phyloP scores from a whole-genome alignment of 53 echinoderm and acorn worm genomes.

The Mesocentrotus franciscanus region DNA sequence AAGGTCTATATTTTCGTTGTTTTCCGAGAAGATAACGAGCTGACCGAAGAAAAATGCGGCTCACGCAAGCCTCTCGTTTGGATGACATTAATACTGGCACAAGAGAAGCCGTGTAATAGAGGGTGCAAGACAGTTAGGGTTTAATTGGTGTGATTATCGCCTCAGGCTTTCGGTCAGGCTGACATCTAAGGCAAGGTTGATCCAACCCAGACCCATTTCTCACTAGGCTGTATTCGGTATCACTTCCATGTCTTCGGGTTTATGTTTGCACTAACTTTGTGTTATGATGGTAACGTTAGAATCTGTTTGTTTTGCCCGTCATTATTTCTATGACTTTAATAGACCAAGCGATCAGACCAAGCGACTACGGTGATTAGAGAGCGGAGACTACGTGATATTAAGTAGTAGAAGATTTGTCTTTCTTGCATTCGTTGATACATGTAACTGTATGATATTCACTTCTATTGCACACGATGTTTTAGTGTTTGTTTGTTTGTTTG shows the following conservation, averaged over 20 bases:
- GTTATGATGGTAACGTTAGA: not conserved
- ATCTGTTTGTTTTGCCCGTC: not conserved
- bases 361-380: not conserved
- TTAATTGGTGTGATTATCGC: constrained; percentile 68
- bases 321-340: not conserved
- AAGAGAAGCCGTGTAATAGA: not conserved
- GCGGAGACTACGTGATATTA: too few species aligned
- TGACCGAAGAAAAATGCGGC: constrained; percentile 58
- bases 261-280: not conserved
- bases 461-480: too few species aligned
- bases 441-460: too few species aligned
- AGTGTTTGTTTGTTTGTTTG: too few species aligned
- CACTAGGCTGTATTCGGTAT: not conserved
- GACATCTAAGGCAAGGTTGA: constrained; percentile 42
- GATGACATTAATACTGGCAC: constrained; percentile 34
- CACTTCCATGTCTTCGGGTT: not conserved
- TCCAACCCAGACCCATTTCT: constrained; percentile 21
- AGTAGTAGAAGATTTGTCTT: too few species aligned
- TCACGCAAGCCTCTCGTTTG: not conserved
- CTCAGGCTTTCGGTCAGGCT: constrained; percentile 55
- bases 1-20: not conserved
- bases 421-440: too few species aligned
- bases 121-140: constrained; percentile 9
- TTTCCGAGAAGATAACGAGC: constrained; percentile 13
- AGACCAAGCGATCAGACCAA: not conserved